Conservation (phyloP, 2,888 invertebrate genomes). For the Pollenia griseotomentosa region DNA sequence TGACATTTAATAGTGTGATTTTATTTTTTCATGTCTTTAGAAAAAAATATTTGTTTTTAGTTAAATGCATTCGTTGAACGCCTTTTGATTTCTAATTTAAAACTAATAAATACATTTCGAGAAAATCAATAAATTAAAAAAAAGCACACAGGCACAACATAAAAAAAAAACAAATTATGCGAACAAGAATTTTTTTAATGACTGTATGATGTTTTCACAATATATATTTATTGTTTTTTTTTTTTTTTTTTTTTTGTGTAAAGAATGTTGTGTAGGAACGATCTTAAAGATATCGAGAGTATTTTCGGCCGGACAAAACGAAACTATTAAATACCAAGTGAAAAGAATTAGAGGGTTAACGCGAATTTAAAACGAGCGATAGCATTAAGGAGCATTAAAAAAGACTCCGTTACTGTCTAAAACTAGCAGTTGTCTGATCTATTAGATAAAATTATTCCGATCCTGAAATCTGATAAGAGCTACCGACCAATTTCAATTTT, state of each 20-base stretch:
- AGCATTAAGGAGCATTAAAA: not conserved
- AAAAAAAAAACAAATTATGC: conserved; percentile 5
- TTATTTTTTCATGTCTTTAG: not conserved
- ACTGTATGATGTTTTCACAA: conserved; percentile 41
- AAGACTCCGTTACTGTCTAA: too few relatives aligned
- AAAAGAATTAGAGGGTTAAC: conserved; percentile 12
- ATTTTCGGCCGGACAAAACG: conserved; percentile 56
- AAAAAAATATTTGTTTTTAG: conserved; percentile 33
- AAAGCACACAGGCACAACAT: not conserved
- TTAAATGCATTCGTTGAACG: conserved; percentile 49
- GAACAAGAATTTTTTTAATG: conserved; percentile 41
- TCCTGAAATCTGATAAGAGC: too few relatives aligned
- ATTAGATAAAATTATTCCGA: too few relatives aligned
- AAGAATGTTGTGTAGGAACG: conserved; percentile 42
- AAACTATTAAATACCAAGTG: conserved; percentile 47
- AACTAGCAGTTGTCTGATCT: too few relatives aligned
- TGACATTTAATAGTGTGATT: conserved; percentile 44
- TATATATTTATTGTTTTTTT: not conserved
- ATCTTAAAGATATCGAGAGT: conserved; percentile 52
- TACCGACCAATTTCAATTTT: too few relatives aligned
- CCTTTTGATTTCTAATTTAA: conserved; percentile 62
- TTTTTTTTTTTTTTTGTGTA: conserved; percentile 8
- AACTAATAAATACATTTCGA: conserved; percentile 61
- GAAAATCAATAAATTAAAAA: conserved; percentile 46
- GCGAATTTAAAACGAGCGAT: conserved; percentile 3